A percentile compares a stretch with the other conserved stretches of the same genome.
Conservation (phyloP, 1,140 invertebrate genomes). For the Calliphora vicina region DNA sequence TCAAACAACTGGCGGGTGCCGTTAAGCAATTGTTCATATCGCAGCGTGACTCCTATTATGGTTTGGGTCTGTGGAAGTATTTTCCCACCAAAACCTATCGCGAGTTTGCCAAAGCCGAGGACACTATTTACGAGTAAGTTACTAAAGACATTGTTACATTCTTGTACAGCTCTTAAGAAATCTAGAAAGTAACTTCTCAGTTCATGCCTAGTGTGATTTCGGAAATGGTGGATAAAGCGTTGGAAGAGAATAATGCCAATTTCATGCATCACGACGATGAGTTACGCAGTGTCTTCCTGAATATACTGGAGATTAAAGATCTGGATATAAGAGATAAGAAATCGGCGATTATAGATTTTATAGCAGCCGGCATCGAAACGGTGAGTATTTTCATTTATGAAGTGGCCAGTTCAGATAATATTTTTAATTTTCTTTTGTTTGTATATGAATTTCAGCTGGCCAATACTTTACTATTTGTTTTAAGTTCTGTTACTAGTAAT, state of each 20-base stretch:
- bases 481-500: slow-evolving; percentile 78
- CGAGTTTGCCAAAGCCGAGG: slow-evolving; percentile 77
- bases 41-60: slow-evolving; percentile 81
- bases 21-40: slow-evolving; percentile 79
- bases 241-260: slow-evolving; percentile 54
- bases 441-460: slow-evolving; percentile 70
- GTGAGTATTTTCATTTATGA: slow-evolving; percentile 62
- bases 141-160: not conserved
- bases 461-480: slow-evolving; percentile 80
- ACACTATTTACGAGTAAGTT: slow-evolving; percentile 76
- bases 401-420: not conserved
- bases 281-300: slow-evolving; percentile 75
- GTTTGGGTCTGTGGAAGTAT: slow-evolving; percentile 84
- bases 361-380: slow-evolving; percentile 86
- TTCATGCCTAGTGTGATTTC: slow-evolving; percentile 72
- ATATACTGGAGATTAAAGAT: slow-evolving; percentile 74
- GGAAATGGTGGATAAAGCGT: slow-evolving; percentile 75
- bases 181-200: slow-evolving; percentile 34
- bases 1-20: slow-evolving; percentile 70
- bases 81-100: slow-evolving; percentile 77
- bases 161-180: slow-evolving; percentile 30
- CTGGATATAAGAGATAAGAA: slow-evolving; percentile 83
- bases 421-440: not conserved
- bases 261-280: slow-evolving; percentile 70
- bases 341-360: slow-evolving; percentile 85